Evolutionary conservation across 2,797 vertebrate genomes (phyloP).

Genomic region (Bradypodion ventrale): DNA sequence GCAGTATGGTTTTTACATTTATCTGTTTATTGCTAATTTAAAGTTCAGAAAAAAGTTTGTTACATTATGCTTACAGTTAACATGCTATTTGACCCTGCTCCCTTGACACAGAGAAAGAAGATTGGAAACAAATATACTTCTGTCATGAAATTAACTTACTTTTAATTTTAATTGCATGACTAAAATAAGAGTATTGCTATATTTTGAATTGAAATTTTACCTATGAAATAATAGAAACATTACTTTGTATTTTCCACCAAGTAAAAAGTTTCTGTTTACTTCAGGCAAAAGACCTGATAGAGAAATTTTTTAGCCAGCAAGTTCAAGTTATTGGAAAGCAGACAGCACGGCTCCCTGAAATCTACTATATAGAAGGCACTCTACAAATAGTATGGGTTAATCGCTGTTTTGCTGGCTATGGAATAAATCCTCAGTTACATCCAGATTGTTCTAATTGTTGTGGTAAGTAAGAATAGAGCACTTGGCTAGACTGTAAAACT

Average conservation of each 20-base stretch:
- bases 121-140: neutral
- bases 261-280: conserved; percentile 45
- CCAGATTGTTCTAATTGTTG: conserved; percentile 68
- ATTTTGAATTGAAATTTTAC: neutral
- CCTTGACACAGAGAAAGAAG: neutral
- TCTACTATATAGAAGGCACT: conserved; percentile 68
- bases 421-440: conserved; percentile 61
- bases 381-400: conserved; percentile 63
- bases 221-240: neutral
- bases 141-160: neutral
- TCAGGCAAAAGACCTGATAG: conserved; percentile 68
- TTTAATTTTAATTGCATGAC: neutral
- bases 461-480: conserved; percentile 50
- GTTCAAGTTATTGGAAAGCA: conserved; percentile 54
- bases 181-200: neutral
- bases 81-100: neutral
- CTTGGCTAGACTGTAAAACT: neutral
- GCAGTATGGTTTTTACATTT: no score
- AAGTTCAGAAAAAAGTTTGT: neutral
- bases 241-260: conserved; percentile 33
- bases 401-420: conserved; percentile 63
- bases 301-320: conserved; percentile 68
- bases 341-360: conserved; percentile 51
- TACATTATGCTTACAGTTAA: neutral
- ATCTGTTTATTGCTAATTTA: neutral